phyloP scores from a whole-genome alignment of 2,797 vertebrate species.

The Oreochromis grahami region DNA sequence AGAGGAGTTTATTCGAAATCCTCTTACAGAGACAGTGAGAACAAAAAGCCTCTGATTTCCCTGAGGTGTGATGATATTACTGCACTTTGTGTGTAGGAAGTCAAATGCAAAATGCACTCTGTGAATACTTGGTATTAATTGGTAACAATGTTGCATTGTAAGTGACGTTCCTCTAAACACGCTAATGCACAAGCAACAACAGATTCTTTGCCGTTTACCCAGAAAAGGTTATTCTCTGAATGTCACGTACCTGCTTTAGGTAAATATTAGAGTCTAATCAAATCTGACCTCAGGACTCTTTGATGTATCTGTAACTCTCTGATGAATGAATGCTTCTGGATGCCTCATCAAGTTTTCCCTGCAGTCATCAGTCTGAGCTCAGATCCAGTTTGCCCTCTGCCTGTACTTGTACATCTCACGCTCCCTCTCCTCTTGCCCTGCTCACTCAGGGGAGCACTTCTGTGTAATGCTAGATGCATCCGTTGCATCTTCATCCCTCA shows the following conservation, averaged over 20 bases:
- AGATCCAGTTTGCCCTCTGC: conserved; percentile 61
- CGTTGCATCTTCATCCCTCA: conserved; percentile 81
- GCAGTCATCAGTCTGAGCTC: conserved; percentile 39
- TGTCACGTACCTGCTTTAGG: not conserved
- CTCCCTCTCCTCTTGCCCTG: conserved; percentile 73
- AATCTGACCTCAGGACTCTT: not conserved
- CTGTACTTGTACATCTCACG: conserved; percentile 70
- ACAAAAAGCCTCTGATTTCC: conserved; percentile 62
- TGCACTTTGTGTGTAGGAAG: conserved; percentile 18
- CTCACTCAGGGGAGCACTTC: conserved; percentile 74
- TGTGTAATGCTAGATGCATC: conserved; percentile 83
- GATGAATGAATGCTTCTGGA: not conserved
- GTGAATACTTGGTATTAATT: not conserved
- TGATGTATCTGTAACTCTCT: conserved; percentile 1
- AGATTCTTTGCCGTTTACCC: not conserved
- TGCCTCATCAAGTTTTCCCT: conserved; percentile 26
- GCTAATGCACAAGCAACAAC: not conserved
- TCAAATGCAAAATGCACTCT: not conserved
- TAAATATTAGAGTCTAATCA: not conserved
- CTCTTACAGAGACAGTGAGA: conserved; percentile 37
- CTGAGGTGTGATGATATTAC: conserved; percentile 49
- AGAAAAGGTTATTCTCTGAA: not conserved
- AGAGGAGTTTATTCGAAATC: conserved; percentile 45
- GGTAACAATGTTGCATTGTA: not conserved
- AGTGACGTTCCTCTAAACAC: not conserved